Conservation (phyloP, 1,140 invertebrate genomes). For the silkworm (Bombyx mori) region ASM3026992v2 NC_085121.1:12831001-12831500, state of each 20-base stretch:
- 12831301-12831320: constrained; percentile 74
- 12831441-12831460: no score
- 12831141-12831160: background rate
- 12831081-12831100: constrained; percentile 48
- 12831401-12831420: no score
- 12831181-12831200: constrained; percentile 74
- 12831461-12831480: no score
- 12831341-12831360: constrained; percentile 49
- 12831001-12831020: constrained; percentile 65
- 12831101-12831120: constrained; percentile 50
- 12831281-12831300: constrained; percentile 80
- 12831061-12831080: constrained; percentile 44
- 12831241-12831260: constrained; percentile 75
- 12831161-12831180: background rate
- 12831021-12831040: constrained; percentile 44
- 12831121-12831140: constrained; percentile 33
- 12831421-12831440: no score
- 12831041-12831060: constrained; percentile 38
- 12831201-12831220: constrained; percentile 85
- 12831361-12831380: constrained; percentile 21
- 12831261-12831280: constrained; percentile 73
- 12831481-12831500: no score
- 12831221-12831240: constrained; percentile 79
- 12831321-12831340: constrained; percentile 46
- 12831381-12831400: no score